These are phyloP conservation scores for Campoletis raptor DNA, from an alignment of 2,888 invertebrate species.

Conservation along the genomic window DNA sequence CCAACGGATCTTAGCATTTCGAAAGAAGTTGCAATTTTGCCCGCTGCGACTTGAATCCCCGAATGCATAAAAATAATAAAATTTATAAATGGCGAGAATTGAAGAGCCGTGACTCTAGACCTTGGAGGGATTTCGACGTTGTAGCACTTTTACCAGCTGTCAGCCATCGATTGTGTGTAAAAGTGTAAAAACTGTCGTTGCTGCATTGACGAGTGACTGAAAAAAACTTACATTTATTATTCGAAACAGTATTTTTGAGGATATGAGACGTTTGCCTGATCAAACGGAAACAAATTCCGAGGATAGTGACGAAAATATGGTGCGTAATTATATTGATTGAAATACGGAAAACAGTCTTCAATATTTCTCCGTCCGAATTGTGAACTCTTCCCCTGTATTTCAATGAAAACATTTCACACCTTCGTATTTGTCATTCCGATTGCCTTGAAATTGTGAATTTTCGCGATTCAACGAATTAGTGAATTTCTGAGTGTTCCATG, in stretches of 20 bases:
- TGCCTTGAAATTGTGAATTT: background rate
- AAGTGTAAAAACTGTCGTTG: conserved; percentile 69
- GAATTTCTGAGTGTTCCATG: background rate
- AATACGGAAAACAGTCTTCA: background rate
- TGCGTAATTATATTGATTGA: conserved; percentile 44
- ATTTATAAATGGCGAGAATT: conserved; percentile 52
- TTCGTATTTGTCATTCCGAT: background rate
- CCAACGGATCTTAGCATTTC: background rate
- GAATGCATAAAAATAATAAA: background rate
- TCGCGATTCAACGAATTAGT: background rate
- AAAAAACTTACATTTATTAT: conserved; percentile 46
- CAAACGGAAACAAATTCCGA: conserved; percentile 59
- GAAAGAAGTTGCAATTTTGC: background rate
- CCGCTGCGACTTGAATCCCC: background rate
- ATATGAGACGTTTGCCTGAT: conserved; percentile 67
- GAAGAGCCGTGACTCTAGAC: conserved; percentile 70
- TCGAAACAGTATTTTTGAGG: conserved; percentile 31
- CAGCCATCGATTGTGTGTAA: conserved; percentile 79
- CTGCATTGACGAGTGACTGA: conserved; percentile 67
- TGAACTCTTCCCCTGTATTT: conserved; percentile 20
- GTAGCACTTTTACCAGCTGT: conserved; percentile 78
- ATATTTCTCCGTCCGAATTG: conserved; percentile 15
- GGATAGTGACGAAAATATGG: conserved; percentile 63
- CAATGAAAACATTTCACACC: conserved; percentile 6
- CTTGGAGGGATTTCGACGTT: conserved; percentile 68